These are phyloP conservation scores for Perccottus glenii DNA, from an alignment of 2,113 vertebrate species.

Conservation along the genomic window DNA sequence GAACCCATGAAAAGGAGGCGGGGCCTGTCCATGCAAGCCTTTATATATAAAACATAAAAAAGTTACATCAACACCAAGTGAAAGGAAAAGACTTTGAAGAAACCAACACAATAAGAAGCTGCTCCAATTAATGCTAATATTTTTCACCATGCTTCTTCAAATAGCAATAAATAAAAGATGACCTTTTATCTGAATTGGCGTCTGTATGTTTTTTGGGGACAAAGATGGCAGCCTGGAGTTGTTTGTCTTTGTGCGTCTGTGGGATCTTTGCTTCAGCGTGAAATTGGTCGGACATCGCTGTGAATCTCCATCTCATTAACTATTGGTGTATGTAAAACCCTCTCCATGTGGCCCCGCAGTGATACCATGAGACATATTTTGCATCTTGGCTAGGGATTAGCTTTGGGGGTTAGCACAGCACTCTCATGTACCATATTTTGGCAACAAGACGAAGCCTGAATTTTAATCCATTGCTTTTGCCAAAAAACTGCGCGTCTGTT, in stretches of 20 bases:
- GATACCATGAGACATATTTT: slow-evolving; percentile 59
- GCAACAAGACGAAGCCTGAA: slow-evolving; percentile 40
- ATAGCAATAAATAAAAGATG: slow-evolving; percentile 21
- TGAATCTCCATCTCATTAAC: slow-evolving; percentile 64
- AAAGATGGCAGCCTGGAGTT: slow-evolving; percentile 20
- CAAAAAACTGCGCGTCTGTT: slow-evolving; percentile 16
- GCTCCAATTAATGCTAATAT: background rate
- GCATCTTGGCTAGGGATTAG: slow-evolving; percentile 58
- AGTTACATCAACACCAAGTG: too few species aligned
- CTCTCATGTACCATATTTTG: slow-evolving; percentile 39
- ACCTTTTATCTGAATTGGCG: slow-evolving; percentile 14
- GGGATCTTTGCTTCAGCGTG: slow-evolving; percentile 56
- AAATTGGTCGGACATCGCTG: slow-evolving; percentile 65
- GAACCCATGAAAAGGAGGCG: too few species aligned
- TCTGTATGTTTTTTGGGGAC: slow-evolving; percentile 14
- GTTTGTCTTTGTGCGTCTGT: slow-evolving; percentile 28
- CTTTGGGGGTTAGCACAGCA: slow-evolving; percentile 51
- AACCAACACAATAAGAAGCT: background rate
- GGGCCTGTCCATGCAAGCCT: too few species aligned
- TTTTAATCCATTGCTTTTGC: slow-evolving; percentile 36
- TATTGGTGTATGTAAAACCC: slow-evolving; percentile 62
- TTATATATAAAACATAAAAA: too few species aligned
- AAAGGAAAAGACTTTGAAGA: too few species aligned
- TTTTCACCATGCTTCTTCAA: background rate
- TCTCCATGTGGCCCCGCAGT: slow-evolving; percentile 51